Evolutionary conservation across 2,797 vertebrate genomes (phyloP).

Genomic region (Danio tinwini): DNA sequence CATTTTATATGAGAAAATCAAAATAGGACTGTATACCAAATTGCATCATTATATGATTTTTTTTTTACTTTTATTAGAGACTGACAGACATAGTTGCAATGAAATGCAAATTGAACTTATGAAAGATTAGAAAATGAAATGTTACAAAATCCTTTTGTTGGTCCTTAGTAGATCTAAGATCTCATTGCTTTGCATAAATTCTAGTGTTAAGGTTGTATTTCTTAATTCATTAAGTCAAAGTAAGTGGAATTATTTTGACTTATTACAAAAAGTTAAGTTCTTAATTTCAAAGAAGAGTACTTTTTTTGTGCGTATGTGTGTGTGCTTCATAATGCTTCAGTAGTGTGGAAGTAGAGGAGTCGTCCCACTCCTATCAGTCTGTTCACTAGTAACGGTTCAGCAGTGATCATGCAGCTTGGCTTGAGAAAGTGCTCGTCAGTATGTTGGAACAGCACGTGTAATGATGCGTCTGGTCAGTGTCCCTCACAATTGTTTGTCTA

Average conservation of each 20-base stretch:
- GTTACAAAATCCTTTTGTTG: too few relatives aligned
- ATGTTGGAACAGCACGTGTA: slow-evolving; percentile 9
- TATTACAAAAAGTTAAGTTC: background rate
- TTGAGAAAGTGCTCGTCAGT: slow-evolving; percentile 15
- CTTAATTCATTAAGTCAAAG: background rate
- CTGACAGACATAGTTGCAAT: too few relatives aligned
- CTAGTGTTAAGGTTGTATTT: background rate
- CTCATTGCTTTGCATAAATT: background rate
- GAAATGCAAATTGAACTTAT: too few relatives aligned
- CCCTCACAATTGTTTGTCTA: slow-evolving; percentile 9
- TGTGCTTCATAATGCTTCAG: background rate
- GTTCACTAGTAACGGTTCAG: background rate
- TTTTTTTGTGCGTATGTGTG: background rate
- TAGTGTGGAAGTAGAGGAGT: slow-evolving; percentile 9
- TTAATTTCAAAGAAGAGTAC: background rate
- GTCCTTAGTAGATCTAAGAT: background rate
- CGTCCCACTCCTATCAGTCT: background rate
- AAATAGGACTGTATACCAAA: too few relatives aligned
- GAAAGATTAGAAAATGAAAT: background rate
- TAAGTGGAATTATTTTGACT: background rate
- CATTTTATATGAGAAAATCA: too few relatives aligned
- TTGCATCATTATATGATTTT: too few relatives aligned
- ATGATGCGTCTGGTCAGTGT: slow-evolving; percentile 24
- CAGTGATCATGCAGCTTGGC: slow-evolving; percentile 16
- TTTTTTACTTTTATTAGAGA: too few relatives aligned